Evolutionary conservation across 1,140 invertebrate genomes (phyloP).

Genomic region (Lycorma delicatula): DNA sequence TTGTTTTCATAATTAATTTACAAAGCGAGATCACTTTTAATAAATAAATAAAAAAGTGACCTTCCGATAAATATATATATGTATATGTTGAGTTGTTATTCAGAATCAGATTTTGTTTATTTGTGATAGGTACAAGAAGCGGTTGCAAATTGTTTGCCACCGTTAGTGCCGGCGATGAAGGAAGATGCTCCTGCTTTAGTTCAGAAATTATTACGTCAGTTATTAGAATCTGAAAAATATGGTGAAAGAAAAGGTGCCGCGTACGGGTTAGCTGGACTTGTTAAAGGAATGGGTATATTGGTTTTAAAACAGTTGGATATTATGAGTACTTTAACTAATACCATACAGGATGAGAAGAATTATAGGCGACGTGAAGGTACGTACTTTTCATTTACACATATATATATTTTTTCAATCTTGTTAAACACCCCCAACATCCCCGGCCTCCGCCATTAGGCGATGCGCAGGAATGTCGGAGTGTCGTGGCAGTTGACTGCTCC

Average conservation of each 20-base stretch:
- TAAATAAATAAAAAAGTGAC: too few species aligned
- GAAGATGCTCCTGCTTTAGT: conserved; percentile 82
- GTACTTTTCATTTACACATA: too few species aligned
- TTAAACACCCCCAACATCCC: too few species aligned
- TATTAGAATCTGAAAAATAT: conserved; percentile 91
- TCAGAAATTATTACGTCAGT: conserved; percentile 75
- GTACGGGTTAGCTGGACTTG: conserved; percentile 71
- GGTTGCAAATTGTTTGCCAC: conserved; percentile 91
- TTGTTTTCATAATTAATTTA: too few species aligned
- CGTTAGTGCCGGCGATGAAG: conserved; percentile 84
- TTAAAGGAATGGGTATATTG: conserved; percentile 77
- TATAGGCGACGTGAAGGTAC: conserved; percentile 86
- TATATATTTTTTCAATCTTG: too few species aligned
- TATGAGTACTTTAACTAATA: conserved; percentile 86
- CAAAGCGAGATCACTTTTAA: too few species aligned
- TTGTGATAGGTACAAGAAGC: conserved; percentile 97
- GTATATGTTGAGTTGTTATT: too few species aligned
- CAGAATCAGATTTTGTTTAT: too few species aligned
- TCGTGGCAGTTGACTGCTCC: too few species aligned
- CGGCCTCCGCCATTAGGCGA: too few species aligned
- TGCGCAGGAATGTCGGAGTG: too few species aligned
- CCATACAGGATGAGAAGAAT: conserved; percentile 96
- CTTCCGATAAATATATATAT: too few species aligned
- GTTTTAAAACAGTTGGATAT: conserved; percentile 93
- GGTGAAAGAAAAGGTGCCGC: conserved; percentile 91